Base-by-base conservation (phyloP, 2,888 invertebrate genomes). In the Drosophila picticornis region DNA sequence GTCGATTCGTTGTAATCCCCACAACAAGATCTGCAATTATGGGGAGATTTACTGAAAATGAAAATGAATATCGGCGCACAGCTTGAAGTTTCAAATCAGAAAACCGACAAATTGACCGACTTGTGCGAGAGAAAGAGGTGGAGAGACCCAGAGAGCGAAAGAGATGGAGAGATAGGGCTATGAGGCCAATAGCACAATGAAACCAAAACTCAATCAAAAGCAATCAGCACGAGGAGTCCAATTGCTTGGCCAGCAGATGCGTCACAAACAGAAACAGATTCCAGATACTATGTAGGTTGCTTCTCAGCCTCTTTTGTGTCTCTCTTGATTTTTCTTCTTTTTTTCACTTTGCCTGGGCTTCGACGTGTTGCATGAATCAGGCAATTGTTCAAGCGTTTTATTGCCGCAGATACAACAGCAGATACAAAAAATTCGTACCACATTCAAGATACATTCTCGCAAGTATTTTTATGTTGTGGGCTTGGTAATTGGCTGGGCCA, bases 401-500 rank as follows among this genome's bases (percentile, higher is more conserved):
- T 78, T 70, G 74, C 75, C 52, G 58, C 55, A 38, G 31, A n/a
- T 40, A 22, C 31, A n/a, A 48, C 38, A 72, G 29, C 34, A 67
- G 71, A 80, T 70, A 71, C 65, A 59, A 66, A 77, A 59, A 67
- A 77, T 72, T 66, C 72, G 65, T 62, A 62, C 72, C 62, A 56
- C 62, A 50, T 32, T 65, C 63, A 34, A 67, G 66, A 77, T 55
- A 69, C 46, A 72, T 76, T 72, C 76, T 76, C 32, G 62, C 62
- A 59, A 65, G 64, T 68, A 75, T 74, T 61, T 79, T 64, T 56
- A 81, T 84, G 80, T 74, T 83, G 74, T 82, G 82, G 75, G 82
- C 84, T 85, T 81, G 83, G 83, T 87, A 87, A 88, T 88, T 88
- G 88, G 77, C 85, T 77, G 81, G 78, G 68, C 78, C 68, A 75